Base-by-base conservation (phyloP, 2,113 vertebrate genomes). In the Vulpes ferrilata region DNA sequence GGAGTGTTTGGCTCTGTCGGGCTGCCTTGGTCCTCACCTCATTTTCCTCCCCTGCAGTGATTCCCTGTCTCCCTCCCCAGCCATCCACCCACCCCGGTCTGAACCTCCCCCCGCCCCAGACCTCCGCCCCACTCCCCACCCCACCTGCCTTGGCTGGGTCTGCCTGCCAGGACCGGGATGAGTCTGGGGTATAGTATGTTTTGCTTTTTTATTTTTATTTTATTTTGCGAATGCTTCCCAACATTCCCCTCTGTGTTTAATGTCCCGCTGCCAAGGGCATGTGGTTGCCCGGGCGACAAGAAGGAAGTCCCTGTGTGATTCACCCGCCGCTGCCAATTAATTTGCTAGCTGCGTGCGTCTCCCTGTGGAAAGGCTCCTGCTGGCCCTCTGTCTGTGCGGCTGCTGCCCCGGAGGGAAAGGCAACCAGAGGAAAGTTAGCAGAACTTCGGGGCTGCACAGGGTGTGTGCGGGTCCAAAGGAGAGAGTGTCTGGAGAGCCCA, bases 261-360 rank as follows among this genome's bases (percentile, higher is more conserved):
- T 48, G 88, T 97, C 96, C 97, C 62, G 23, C 84, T 97, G 97
- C 97, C 97, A 96, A 97, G 95, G 95, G 94, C 98, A 87, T 94
- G 97, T 13, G 10, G 97, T 98, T 98, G 93, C 98, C 98, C 3
- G 0, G 62, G 98, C 97, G 98, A 98, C 97, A 53, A 87, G 92
- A 86, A 98, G 97, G 98, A 98, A 98, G 97, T 96, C 93, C 94
- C 88, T 51, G 67, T 90, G 90, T 95, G 95, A 97, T 95, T 96
- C 97, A 94, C 88, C 60, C 1, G 64, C 93, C 30, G 93, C 89
- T 97, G 96, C 97, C 95, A 92, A 57, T 98, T 96, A 71, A 94
- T 95, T 88, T 82, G 74, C 95, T 53, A 60, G 82, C 88, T 88
- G 79, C 38, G 0, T 62, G 96, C 55, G 3, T 96, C 97, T 98